phyloP scores from a whole-genome alignment of 2,888 invertebrate genomes.

The Aproaerema taeniolella region DNA sequence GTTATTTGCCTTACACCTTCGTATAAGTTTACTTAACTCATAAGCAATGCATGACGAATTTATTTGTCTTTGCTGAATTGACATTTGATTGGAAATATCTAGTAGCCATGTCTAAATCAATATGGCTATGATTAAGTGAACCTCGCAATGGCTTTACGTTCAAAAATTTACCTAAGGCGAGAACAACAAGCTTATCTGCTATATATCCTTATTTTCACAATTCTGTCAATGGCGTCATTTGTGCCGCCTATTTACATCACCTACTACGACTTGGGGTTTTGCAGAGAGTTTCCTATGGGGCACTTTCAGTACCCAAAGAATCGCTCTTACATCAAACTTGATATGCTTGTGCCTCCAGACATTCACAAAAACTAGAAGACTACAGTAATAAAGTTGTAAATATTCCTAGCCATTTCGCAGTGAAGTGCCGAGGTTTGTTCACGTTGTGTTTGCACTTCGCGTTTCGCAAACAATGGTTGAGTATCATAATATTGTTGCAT shows the following conservation, averaged over 20 bases:
- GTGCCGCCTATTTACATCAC: constrained; percentile 50
- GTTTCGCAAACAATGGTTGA: constrained; percentile 45
- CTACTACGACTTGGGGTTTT: constrained; percentile 33
- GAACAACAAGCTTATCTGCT: constrained; percentile 23
- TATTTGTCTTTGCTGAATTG: too few relatives aligned
- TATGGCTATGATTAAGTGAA: too few relatives aligned
- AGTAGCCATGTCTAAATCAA: too few relatives aligned
- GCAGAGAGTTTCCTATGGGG: constrained; percentile 41
- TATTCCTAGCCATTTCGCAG: too few relatives aligned
- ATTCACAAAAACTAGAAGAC: not conserved
- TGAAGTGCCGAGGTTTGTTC: not conserved
- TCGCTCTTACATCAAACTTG: not conserved
- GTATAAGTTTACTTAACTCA: too few relatives aligned
- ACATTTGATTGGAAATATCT: too few relatives aligned
- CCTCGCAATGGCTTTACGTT: too few relatives aligned
- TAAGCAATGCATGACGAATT: too few relatives aligned
- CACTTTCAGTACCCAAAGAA: constrained; percentile 40
- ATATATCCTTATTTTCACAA: constrained; percentile 36
- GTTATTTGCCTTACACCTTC: too few relatives aligned
- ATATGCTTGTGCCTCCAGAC: not conserved
- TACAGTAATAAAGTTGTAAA: not conserved
- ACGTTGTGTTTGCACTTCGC: constrained; percentile 33
- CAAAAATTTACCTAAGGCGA: too few relatives aligned
- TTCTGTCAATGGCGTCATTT: constrained; percentile 41
- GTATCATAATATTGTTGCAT: constrained; percentile 41